Evolutionary conservation across 1,140 invertebrate species (phyloP).

Genomic region (Zaprionus nigranus): DNA sequence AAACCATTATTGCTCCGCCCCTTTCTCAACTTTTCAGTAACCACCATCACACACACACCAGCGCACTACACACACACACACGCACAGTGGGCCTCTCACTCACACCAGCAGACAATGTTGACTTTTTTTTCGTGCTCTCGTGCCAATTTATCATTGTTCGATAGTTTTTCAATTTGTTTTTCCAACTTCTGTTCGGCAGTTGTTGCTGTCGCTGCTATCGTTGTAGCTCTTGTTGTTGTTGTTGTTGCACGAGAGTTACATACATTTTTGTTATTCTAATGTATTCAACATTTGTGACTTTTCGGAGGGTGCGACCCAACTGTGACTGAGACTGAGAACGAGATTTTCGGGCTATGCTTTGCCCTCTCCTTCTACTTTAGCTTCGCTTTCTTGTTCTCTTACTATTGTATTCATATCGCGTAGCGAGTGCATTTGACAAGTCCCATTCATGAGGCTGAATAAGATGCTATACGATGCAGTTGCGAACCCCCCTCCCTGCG

Average conservation of each 20-base stretch:
- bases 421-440: constrained; percentile 42
- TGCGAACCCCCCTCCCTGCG: constrained; percentile 2
- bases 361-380: background rate
- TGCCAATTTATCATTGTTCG: constrained; percentile 83
- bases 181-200: constrained; percentile 49
- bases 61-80: constrained; percentile 4
- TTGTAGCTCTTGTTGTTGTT: constrained; percentile 42
- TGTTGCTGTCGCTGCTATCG: constrained; percentile 30
- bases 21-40: constrained; percentile 73
- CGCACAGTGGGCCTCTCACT: background rate
- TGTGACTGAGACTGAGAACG: constrained; percentile 1
- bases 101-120: constrained; percentile 20
- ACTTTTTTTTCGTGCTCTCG: constrained; percentile 63
- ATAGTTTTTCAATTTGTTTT: constrained; percentile 82
- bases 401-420: constrained; percentile 39
- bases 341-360: constrained; percentile 18
- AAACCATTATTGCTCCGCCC: constrained; percentile 83
- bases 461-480: constrained; percentile 16
- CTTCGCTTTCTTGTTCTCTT: background rate
- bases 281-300: constrained; percentile 59
- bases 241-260: constrained; percentile 43
- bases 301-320: constrained; percentile 23
- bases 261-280: constrained; percentile 73
- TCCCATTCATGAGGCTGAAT: constrained; percentile 10
- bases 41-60: constrained; percentile 69